Evolutionary conservation across 2,888 invertebrate species (phyloP), one percentile per base, ranked within the genome.

Genomic region (Bhutanitis thaidina): DNA sequence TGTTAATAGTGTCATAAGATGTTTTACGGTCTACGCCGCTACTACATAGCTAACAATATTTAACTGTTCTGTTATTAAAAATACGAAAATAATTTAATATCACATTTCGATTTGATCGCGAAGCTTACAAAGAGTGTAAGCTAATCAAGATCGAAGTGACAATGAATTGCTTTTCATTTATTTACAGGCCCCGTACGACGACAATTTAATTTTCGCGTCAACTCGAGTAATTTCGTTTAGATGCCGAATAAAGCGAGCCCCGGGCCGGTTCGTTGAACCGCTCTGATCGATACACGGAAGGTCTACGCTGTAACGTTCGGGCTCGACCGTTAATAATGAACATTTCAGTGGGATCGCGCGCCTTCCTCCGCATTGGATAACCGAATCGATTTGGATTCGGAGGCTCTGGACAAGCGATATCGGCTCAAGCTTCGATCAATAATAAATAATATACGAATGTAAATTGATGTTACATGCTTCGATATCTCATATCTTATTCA

Each of bases 231-330:
- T 62, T 65, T 58, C 54, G 57, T 47, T 49, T 49, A 40, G 55
- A 36, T 48, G 55, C 57, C 56, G 58, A 65, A 65, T 62, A 62
- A 62, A 66, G 54, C 62, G 48, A 43, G 14, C 43, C 44, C 38
- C 47, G 40, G 51, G 45, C 13, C 49, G 49, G 71, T 66, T 61
- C 66, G 55, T 60, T 60, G 65, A 68, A 70, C 70, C 59, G 53
- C 30, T 48, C 54, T 58, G 64, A 69, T 69, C 71, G 66, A 71
- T 70, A 65, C 56, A 46, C 55, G 59, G 58, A 60, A 62, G 59
- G 58, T 60, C 53, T 57, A 52, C 46, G 34, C 12, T 12, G 44
- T 29, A 30, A 45, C 30, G 37, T 38, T 36, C 36, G 10, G 35
- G 13, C 49, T 4, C 41, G 14, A 35, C 29, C 36, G 35, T 37